Conservation (phyloP, 1,140 invertebrate species). For the Drosophila nigromelanica region DNA sequence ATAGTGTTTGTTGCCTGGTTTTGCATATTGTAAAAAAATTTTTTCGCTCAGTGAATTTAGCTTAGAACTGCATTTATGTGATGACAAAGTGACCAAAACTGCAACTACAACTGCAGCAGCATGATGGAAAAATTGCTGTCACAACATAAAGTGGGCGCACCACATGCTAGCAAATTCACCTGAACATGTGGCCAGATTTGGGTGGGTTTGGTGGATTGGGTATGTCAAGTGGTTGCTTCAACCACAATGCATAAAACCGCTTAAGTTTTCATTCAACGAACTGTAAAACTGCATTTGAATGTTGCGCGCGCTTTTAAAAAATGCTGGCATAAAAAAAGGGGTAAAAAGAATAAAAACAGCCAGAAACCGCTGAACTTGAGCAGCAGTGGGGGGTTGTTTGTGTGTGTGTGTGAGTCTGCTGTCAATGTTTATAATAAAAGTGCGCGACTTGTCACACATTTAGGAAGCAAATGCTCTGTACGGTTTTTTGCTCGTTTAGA, state of each 20-base stretch:
- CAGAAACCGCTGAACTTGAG: slow-evolving; percentile 41
- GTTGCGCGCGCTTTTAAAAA: slow-evolving; percentile 19
- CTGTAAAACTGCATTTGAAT: slow-evolving; percentile 80
- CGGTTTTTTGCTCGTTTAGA: slow-evolving; percentile 64
- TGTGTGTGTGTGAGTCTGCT: slow-evolving; percentile 16
- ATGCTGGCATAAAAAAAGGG: slow-evolving; percentile 26
- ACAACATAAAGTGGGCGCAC: slow-evolving; percentile 63
- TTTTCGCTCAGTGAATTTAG: slow-evolving; percentile 53
- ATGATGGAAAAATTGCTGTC: slow-evolving; percentile 74
- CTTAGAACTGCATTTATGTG: slow-evolving; percentile 77
- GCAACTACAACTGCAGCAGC: slow-evolving; percentile 28
- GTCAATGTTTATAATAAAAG: slow-evolving; percentile 69
- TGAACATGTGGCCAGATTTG: background rate
- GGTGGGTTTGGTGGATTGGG: background rate
- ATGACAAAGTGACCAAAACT: slow-evolving; percentile 75
- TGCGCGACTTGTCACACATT: slow-evolving; percentile 74
- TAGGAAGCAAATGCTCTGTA: slow-evolving; percentile 35
- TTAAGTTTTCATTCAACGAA: slow-evolving; percentile 79
- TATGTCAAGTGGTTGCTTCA: slow-evolving; percentile 30
- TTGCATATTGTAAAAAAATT: slow-evolving; percentile 68
- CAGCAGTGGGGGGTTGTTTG: slow-evolving; percentile 21
- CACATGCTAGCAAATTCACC: slow-evolving; percentile 22
- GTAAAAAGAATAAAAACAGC: slow-evolving; percentile 3
- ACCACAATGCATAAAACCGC: slow-evolving; percentile 66
- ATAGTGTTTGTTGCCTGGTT: slow-evolving; percentile 34